These are phyloP conservation scores for Pterostichus madidus DNA, from an alignment of 2,888 invertebrate species.

Conservation along the genomic window DNA sequence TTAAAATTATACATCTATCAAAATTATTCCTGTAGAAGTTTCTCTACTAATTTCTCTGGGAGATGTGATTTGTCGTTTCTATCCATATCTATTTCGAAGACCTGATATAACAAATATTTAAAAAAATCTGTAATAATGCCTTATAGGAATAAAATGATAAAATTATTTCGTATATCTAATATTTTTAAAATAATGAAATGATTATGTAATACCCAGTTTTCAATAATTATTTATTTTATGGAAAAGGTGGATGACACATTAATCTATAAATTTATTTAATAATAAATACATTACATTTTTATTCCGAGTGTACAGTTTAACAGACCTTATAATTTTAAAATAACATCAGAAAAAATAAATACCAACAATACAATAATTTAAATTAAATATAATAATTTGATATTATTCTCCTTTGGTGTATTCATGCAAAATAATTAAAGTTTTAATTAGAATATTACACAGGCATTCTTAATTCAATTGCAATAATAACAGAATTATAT, in stretches of 20 bases:
- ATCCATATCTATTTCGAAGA: no score
- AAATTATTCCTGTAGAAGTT: no score
- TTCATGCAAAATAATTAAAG: slow-evolving; percentile 47
- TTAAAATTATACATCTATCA: no score
- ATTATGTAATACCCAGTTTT: no score
- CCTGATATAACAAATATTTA: no score
- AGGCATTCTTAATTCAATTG: slow-evolving; percentile 48
- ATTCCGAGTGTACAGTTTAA: slow-evolving; percentile 57
- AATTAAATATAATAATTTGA: not conserved
- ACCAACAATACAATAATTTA: not conserved
- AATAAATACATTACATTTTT: slow-evolving; percentile 62
- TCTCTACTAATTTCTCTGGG: no score
- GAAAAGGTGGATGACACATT: slow-evolving; percentile 38
- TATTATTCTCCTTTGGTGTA: not conserved
- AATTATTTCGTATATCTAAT: no score
- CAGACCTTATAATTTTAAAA: slow-evolving; percentile 8
- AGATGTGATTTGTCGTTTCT: no score
- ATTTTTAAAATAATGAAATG: no score
- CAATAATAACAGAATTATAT: slow-evolving; percentile 29
- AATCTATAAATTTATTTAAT: slow-evolving; percentile 62
- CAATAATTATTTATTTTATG: slow-evolving; percentile 19
- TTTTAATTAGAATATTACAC: slow-evolving; percentile 53
- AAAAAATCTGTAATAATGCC: no score
- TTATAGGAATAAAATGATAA: no score
- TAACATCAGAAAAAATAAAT: slow-evolving; percentile 27